Conservation (phyloP, 2,113 vertebrate species). For the Eublepharis macularius region DNA sequence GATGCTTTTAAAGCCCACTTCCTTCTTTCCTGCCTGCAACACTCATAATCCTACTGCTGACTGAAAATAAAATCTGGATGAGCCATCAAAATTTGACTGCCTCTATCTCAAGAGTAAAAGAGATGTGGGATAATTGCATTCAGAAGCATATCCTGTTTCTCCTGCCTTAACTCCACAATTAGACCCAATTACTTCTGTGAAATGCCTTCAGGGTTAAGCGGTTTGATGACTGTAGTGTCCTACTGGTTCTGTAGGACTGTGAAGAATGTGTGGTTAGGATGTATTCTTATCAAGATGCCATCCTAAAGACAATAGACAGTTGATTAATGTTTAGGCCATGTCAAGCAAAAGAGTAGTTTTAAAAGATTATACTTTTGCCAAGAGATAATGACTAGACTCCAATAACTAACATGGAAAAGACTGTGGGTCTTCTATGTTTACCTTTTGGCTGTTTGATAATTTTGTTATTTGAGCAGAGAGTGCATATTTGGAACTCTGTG, state of each 20-base stretch:
- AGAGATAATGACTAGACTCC: conserved; percentile 15
- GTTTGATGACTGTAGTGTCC: conserved; percentile 16
- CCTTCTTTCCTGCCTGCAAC: not conserved
- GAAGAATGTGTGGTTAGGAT: conserved; percentile 7
- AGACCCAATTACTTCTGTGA: not conserved
- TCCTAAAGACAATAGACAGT: not conserved
- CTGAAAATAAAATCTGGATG: not conserved
- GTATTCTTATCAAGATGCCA: conserved; percentile 15
- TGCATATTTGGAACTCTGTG: not conserved
- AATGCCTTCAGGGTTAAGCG: not conserved
- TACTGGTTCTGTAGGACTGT: conserved; percentile 12
- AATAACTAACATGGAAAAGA: not conserved
- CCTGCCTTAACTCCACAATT: not conserved
- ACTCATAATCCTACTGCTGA: not conserved
- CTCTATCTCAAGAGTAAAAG: conserved; percentile 15
- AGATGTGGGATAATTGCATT: conserved; percentile 3
- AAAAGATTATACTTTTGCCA: conserved; percentile 28
- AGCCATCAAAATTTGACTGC: not conserved
- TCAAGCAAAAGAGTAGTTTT: conserved; percentile 9
- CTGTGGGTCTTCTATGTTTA: not conserved
- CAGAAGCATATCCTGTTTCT: conserved; percentile 12
- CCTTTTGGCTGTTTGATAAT: not conserved
- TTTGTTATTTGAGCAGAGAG: conserved; percentile 4
- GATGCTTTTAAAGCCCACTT: not conserved
- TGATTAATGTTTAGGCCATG: conserved; percentile 23